Percentiles rank a stretch among this genome's conserved stretches.
Evolutionary conservation across 2,113 vertebrate genomes (phyloP).

Genomic region (Chrysochloris asiatica): DNA sequence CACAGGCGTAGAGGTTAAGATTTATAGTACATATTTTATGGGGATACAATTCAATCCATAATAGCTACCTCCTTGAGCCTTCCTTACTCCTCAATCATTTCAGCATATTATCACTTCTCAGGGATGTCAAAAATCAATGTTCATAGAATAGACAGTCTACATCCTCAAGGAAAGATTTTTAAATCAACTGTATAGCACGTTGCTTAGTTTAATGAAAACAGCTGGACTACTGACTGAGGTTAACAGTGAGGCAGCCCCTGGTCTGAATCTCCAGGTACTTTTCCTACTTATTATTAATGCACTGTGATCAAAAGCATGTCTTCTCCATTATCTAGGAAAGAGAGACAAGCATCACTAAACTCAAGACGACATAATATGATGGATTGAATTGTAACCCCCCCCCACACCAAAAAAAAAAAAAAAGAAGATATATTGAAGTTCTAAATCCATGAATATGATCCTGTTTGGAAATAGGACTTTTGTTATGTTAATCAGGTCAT

Average conservation of each 20-base stretch:
- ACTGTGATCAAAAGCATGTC: not conserved
- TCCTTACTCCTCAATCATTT: not conserved
- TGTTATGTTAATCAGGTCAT: not conserved
- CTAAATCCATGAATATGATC: not conserved
- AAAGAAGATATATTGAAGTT: not conserved
- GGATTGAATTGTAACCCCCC: not conserved
- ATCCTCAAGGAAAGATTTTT: not conserved
- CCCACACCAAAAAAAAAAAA: no score
- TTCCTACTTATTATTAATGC: not conserved
- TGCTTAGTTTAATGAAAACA: not conserved
- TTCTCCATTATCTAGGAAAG: not conserved
- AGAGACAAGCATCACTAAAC: not conserved
- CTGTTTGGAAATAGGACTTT: not conserved
- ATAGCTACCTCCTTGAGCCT: not conserved
- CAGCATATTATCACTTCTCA: not conserved
- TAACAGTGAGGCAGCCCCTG: not conserved
- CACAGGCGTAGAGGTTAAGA: not conserved
- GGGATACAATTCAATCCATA: not conserved
- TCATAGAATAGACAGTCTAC: not conserved
- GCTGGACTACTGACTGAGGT: not conserved
- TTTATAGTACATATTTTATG: not conserved
- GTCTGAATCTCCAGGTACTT: not conserved
- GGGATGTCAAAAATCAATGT: not conserved
- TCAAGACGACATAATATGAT: not conserved
- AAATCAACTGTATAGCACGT: no score